Base-by-base conservation (phyloP, 2,888 invertebrate genomes). In the Melangyna quadrimaculata region DNA sequence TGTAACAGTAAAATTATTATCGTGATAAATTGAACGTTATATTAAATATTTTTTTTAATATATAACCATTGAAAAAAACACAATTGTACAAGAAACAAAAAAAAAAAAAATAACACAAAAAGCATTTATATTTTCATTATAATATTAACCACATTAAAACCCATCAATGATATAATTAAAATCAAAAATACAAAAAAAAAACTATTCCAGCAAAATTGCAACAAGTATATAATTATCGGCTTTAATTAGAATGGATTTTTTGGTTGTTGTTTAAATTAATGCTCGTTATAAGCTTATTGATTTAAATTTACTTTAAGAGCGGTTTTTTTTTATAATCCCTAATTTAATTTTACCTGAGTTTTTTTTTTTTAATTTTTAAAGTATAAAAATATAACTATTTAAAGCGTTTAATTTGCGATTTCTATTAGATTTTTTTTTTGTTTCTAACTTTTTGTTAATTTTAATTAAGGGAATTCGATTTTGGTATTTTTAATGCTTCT, bases 1-100 rank as follows among this genome's bases (percentile, higher is more conserved):
- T 84, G 84, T 80, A 84, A 84, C 84, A 67, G n/a, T 61, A 71
- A 65, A 72, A 79, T 74, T 67, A 79, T 74, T 67, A 80, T 40
- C 67, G 84, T 80, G 80, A 84, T 72, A 69, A 80, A 77, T 80
- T 72, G 24, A 80, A 79, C 73, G 51, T 40, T 78, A 75, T 43
- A 69, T n/a, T 59, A 79, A 61, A 55, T 29, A 29, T 35, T 1
- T 59, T 37, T 59, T 24, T 51, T 24, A 19, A 51, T 53, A 53
- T 35, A 27, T 69, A 78, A 80, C 75, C 43, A 84, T 84, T 67
- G 67, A 65, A 55, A 74, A 57, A 43, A 79, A 75, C 59, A 79
- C 84, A 84, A 79, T 84, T 72, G 51, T 79, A 84, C 80, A 80
- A 67, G 27, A 61, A 80, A 75, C 75, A 59, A 40, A 4, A 32